Evolutionary conservation across 2,888 invertebrate species (phyloP).

Genomic region (Dastarcus helophoroides): DNA sequence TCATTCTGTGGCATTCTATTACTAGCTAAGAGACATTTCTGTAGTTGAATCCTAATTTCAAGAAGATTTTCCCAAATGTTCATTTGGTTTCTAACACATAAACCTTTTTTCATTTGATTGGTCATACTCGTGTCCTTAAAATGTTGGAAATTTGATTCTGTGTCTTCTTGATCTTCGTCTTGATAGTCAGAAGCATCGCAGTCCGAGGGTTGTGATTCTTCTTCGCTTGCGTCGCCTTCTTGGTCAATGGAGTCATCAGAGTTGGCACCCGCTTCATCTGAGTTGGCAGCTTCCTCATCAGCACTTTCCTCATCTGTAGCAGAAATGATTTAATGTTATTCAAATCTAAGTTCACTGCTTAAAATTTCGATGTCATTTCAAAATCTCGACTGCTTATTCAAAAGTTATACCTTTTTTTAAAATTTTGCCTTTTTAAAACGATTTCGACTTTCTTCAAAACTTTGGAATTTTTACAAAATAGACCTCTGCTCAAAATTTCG

Average conservation of each 20-base stretch:
- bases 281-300: constrained; percentile 3
- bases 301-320: constrained; percentile 8
- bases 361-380: no score
- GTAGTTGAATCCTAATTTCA: constrained; percentile 78
- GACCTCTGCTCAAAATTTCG: no score
- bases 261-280: no score
- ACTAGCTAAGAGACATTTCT: constrained; percentile 62
- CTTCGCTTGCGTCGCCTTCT: background rate
- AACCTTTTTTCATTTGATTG: constrained; percentile 48
- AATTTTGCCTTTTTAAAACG: no score
- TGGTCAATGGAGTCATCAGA: background rate
- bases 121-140: constrained; percentile 14
- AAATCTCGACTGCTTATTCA: no score
- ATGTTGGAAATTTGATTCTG: constrained; percentile 10
- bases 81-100: constrained; percentile 57
- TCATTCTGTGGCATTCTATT: constrained; percentile 69
- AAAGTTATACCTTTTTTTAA: no score
- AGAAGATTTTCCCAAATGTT: constrained; percentile 74
- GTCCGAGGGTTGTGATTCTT: constrained; percentile 1
- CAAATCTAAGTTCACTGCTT: no score
- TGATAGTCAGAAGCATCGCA: constrained; percentile 6
- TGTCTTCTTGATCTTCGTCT: constrained; percentile 11
- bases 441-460: no score
- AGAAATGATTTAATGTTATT: no score
- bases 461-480: no score